Conservation (phyloP, 2,113 vertebrate species). For the Charadrius vociferus region DNA sequence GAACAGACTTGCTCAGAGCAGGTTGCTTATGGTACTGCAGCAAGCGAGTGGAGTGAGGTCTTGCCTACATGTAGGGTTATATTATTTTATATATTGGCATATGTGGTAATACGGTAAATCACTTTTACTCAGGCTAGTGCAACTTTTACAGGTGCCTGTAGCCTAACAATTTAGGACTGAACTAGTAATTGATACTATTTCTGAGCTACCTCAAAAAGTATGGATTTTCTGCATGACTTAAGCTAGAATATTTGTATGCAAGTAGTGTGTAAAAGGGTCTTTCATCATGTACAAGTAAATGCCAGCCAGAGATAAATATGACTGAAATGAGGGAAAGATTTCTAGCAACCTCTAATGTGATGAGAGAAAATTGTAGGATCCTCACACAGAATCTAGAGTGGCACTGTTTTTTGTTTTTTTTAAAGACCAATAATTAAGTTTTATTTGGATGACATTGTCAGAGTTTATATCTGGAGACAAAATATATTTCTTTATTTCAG, state of each 20-base stretch:
- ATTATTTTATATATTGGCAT: background rate
- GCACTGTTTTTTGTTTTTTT: background rate
- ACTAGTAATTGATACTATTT: background rate
- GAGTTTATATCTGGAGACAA: background rate
- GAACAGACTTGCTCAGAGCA: background rate
- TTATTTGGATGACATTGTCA: background rate
- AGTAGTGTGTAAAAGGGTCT: background rate
- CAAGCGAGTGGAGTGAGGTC: background rate
- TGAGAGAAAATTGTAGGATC: background rate
- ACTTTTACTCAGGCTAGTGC: background rate
- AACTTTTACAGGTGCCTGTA: background rate
- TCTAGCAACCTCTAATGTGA: background rate
- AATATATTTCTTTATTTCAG: background rate
- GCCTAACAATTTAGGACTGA: background rate
- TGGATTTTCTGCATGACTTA: background rate
- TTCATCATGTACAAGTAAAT: background rate
- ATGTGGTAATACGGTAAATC: background rate
- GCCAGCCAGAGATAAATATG: background rate
- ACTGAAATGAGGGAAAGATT: background rate
- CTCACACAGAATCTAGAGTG: background rate
- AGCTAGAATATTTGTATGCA: background rate
- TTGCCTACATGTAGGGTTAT: background rate
- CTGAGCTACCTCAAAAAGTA: background rate
- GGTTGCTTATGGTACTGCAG: accelerated
- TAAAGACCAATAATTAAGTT: background rate